A percentile compares a stretch with the other conserved stretches of the same genome.
These are phyloP conservation scores for Charina bottae DNA, from an alignment of 2,113 vertebrate genomes.

Conservation along the genomic window DNA sequence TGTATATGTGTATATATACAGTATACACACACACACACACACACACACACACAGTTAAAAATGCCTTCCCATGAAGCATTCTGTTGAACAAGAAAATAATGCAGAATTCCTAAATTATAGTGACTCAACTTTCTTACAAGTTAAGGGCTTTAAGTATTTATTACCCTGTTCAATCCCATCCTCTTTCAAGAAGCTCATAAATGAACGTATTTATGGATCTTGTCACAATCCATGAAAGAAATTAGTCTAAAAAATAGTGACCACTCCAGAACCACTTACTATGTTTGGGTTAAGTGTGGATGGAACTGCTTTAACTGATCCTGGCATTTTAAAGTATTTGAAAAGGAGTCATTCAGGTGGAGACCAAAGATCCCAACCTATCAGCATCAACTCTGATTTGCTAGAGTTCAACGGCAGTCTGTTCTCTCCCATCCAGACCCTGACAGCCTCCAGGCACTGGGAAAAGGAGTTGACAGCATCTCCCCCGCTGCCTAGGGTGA, in stretches of 20 bases:
- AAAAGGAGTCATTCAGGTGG: not conserved
- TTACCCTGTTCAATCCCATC: not conserved
- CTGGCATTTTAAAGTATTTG: not conserved
- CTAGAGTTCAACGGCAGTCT: not conserved
- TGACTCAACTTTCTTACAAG: not conserved
- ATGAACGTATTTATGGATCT: not conserved
- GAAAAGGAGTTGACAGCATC: not conserved
- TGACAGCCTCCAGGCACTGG: not conserved
- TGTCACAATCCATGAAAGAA: not conserved
- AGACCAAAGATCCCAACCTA: not conserved
- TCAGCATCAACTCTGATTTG: not conserved
- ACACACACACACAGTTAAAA: no score
- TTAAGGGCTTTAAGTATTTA: not conserved
- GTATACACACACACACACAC: no score
- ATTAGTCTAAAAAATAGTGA: not conserved
- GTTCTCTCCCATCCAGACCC: not conserved
- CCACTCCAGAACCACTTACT: not conserved
- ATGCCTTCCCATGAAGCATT: not conserved
- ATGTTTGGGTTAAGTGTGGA: not conserved
- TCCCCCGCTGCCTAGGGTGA: not conserved
- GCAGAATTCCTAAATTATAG: not conserved
- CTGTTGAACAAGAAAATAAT: not conserved
- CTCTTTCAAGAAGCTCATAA: not conserved
- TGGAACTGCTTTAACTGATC: not conserved
- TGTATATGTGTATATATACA: no score